Evolutionary conservation across 2,888 invertebrate species (phyloP).

Genomic region (Plebejus melissa): DNA sequence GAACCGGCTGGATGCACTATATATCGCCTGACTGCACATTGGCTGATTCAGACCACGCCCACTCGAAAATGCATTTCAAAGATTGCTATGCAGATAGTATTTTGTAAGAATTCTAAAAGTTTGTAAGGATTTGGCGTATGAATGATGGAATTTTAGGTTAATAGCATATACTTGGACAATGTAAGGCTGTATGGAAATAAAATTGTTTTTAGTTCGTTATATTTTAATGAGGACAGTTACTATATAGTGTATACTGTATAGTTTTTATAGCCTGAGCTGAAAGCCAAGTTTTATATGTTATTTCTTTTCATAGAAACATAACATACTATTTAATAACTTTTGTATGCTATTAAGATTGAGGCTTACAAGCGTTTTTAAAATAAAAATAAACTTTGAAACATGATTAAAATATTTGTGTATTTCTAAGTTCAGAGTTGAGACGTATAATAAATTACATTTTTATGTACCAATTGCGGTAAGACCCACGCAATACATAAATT

Average conservation of each 20-base stretch:
- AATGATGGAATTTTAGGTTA: slow-evolving; percentile 55
- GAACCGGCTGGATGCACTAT: slow-evolving; percentile 56
- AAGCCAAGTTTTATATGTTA: slow-evolving; percentile 15
- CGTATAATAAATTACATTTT: too few relatives aligned
- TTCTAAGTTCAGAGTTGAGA: neutral
- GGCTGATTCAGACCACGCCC: slow-evolving; percentile 74
- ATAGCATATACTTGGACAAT: slow-evolving; percentile 42
- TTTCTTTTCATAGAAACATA: neutral
- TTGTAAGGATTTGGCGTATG: slow-evolving; percentile 49
- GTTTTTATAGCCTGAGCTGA: neutral
- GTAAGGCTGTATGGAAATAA: slow-evolving; percentile 23
- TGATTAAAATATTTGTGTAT: neutral
- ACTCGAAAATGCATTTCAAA: slow-evolving; percentile 74
- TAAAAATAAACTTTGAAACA: neutral
- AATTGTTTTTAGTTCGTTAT: slow-evolving; percentile 8
- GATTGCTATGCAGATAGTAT: slow-evolving; percentile 73
- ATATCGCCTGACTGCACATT: slow-evolving; percentile 79
- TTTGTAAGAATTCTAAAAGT: slow-evolving; percentile 54
- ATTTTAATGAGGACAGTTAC: slow-evolving; percentile 1
- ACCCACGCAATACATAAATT: too few relatives aligned
- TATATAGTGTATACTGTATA: neutral
- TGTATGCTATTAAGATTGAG: neutral
- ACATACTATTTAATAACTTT: neutral
- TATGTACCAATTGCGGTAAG: neutral
- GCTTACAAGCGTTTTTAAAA: neutral